Conservation (phyloP, 2,888 invertebrate genomes). For the Gisinianus flammeolus region DNA sequence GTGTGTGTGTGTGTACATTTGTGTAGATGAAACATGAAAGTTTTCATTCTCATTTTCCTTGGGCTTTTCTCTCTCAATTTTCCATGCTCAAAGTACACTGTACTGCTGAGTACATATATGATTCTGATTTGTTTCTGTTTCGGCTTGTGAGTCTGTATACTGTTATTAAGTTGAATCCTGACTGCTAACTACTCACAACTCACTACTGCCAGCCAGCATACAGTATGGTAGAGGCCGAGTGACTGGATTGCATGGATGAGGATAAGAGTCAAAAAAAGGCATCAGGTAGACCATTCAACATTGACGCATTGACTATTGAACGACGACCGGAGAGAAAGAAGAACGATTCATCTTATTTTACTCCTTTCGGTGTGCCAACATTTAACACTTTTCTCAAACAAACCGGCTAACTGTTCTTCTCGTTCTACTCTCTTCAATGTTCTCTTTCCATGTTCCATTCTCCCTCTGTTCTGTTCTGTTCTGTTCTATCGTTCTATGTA, state of each 20-base stretch:
- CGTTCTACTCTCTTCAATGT: not conserved
- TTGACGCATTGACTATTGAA: no score
- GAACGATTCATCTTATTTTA: conserved; percentile 39
- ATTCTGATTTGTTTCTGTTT: no score
- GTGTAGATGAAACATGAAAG: not conserved
- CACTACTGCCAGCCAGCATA: no score
- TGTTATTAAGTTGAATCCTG: no score
- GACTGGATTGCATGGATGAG: no score
- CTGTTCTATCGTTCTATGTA: no score
- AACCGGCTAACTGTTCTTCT: conserved; percentile 34
- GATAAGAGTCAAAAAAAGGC: not conserved
- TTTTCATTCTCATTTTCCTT: not conserved
- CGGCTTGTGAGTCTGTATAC: no score
- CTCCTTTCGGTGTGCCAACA: conserved; percentile 47
- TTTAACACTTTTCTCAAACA: conserved; percentile 44
- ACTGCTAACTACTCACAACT: not conserved
- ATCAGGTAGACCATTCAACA: not conserved
- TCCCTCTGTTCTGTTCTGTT: no score
- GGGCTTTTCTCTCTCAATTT: not conserved
- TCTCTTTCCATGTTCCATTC: no score
- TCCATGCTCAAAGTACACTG: not conserved
- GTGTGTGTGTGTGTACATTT: no score
- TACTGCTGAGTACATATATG: no score
- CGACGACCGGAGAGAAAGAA: not conserved
- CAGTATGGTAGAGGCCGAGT: no score